Evolutionary conservation across 2,888 invertebrate species (phyloP), one percentile per base, ranked within the genome.

Genomic region (Eupithecia tripunctaria): DNA sequence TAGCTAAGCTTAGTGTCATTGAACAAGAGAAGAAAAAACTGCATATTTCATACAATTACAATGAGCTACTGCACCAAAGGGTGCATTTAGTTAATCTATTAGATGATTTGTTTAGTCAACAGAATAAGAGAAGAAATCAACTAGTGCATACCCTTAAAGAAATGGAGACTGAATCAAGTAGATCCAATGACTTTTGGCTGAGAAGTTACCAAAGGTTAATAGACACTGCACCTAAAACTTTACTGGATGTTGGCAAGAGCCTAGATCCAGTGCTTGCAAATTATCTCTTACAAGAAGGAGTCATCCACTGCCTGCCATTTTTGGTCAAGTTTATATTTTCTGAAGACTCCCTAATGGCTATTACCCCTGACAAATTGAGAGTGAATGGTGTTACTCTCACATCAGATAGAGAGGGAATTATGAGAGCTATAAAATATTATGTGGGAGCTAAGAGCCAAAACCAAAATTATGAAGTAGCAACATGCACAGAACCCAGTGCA

Each of bases 191-290:
- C 84, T 97, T 96, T 87, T 97, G 97, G 97, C 89, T 97, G 77
- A 95, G 95, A 83, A 98, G 98, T 88, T 98, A 98, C 88, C 98
- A 98, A 88, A 95, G 96, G 79, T 90, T 98, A 62, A 94, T 98
- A 85, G 97, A 98, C 85, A 95, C 96, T 38, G 95, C 96, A 79
- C 98, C 98, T 32, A 95, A 95, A 82, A 95, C 95, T 67, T 90
- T 97, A 76, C 89, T 96, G 41, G 95, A 96, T 83, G 93, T 96
- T 70, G 95, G 95, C 75, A 95, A 94, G 76, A 93, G 94, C 80
- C 91, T 97, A 63, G 96, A 97, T 85, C 96, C 96, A 25, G 84
- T 91, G 68, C 90, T 97, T 77, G 96, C 96, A 36, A 96, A 96
- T 86, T 95, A 96, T 81, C 94, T 97, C 51, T 94, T 97, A 51